phyloP scores from a whole-genome alignment of 1,140 invertebrate genomes.

The Drosophila gunungcola region DNA sequence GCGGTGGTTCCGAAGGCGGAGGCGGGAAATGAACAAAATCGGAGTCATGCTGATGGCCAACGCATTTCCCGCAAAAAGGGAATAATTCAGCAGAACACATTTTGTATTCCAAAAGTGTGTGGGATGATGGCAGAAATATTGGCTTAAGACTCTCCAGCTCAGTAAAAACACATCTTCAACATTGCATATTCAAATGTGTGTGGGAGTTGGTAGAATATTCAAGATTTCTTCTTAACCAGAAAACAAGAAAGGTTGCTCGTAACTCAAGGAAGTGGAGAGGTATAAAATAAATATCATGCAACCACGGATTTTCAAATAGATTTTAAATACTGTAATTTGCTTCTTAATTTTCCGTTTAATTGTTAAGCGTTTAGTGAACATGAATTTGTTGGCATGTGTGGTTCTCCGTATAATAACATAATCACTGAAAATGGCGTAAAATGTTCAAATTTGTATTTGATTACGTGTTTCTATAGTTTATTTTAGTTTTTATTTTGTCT shows the following conservation, averaged over 20 bases:
- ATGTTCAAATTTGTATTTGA: too few species aligned
- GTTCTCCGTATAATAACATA: too few species aligned
- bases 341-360: too few species aligned
- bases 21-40: slow-evolving; percentile 5
- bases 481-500: background rate
- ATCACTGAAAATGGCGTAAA: too few species aligned
- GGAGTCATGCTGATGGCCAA: slow-evolving; percentile 21
- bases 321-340: background rate
- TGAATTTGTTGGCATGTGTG: too few species aligned
- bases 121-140: slow-evolving; percentile 3
- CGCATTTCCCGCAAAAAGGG: slow-evolving; percentile 12
- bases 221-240: background rate
- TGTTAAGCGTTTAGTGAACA: too few species aligned
- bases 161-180: too few species aligned
- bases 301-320: background rate
- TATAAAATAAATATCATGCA: background rate
- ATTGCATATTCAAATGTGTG: too few species aligned
- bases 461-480: too few species aligned
- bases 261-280: background rate
- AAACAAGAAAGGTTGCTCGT: slow-evolving; percentile 8
- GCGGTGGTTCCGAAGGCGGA: slow-evolving; percentile 28
- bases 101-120: slow-evolving; percentile 30
- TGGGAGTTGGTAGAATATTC: too few species aligned
- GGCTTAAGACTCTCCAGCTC: slow-evolving; percentile 9
- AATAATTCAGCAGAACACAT: slow-evolving; percentile 30